A percentile compares a stretch with the other conserved stretches of the same genome.
Conservation (phyloP, 2,113 vertebrate genomes). For the Sapayoa aenigma region DNA sequence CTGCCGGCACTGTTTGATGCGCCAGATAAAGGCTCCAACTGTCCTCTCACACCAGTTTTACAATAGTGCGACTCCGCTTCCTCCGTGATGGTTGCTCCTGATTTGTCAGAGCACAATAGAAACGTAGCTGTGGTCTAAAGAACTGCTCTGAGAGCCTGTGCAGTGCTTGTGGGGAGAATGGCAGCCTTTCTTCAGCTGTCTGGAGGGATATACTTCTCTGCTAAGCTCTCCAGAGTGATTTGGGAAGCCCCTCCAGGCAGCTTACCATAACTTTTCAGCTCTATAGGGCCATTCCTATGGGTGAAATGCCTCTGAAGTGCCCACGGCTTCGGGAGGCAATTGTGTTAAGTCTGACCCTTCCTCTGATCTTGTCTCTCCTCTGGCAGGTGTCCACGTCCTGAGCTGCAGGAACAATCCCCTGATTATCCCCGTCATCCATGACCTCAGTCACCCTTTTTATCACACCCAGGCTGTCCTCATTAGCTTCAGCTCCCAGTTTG, state of each 20-base stretch:
- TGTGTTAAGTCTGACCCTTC: constrained; percentile 72
- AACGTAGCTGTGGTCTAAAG: constrained; percentile 25
- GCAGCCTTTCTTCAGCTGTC: constrained; percentile 64
- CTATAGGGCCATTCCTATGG: constrained; percentile 39
- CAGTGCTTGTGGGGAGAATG: background rate
- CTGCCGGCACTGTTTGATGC: constrained; percentile 34
- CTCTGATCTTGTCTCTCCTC: constrained; percentile 68
- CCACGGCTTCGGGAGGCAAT: constrained; percentile 28
- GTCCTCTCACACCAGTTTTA: background rate
- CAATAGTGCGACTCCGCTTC: constrained; percentile 5
- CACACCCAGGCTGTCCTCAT: constrained; percentile 92
- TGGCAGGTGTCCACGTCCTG: constrained; percentile 90
- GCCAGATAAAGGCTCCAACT: background rate
- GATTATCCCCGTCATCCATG: constrained; percentile 96
- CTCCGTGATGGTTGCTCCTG: constrained; percentile 40
- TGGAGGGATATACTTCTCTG: constrained; percentile 42
- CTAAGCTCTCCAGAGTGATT: constrained; percentile 21
- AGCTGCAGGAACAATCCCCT: constrained; percentile 97
- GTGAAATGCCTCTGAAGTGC: constrained; percentile 71
- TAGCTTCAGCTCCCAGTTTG: constrained; percentile 87
- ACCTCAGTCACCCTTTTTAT: constrained; percentile 97
- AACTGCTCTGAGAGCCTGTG: background rate
- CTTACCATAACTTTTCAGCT: constrained; percentile 65
- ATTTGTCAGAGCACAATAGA: constrained; percentile 45
- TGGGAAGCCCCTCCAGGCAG: constrained; percentile 63